Evolutionary conservation across 2,888 invertebrate species (phyloP).

Genomic region (Augiades crinisus): DNA sequence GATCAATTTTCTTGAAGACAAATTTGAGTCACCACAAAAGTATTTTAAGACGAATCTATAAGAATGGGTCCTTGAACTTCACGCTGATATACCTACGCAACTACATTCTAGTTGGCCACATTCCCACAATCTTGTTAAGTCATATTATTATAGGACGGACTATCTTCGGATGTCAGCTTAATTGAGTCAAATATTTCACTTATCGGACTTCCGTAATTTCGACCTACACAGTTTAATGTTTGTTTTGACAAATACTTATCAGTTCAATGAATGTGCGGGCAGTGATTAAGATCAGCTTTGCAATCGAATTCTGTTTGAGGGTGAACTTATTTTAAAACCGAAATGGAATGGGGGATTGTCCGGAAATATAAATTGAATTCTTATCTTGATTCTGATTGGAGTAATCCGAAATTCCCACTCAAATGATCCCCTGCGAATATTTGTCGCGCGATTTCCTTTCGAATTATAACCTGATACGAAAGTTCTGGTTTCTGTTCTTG

Average conservation of each 20-base stretch:
- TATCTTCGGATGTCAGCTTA: neutral
- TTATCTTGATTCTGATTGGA: constrained; percentile 57
- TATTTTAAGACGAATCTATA: too few relatives aligned
- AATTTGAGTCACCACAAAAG: too few relatives aligned
- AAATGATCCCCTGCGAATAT: constrained; percentile 28
- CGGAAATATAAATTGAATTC: constrained; percentile 69
- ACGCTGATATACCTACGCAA: too few relatives aligned
- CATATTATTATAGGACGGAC: too few relatives aligned
- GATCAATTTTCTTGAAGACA: too few relatives aligned
- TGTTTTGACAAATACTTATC: constrained; percentile 62
- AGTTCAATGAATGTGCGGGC: constrained; percentile 48
- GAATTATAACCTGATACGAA: constrained; percentile 24
- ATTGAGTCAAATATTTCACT: neutral
- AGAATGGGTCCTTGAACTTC: too few relatives aligned
- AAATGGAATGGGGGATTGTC: constrained; percentile 50
- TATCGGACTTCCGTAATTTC: constrained; percentile 40
- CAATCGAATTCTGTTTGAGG: constrained; percentile 41
- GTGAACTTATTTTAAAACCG: constrained; percentile 71
- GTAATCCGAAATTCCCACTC: constrained; percentile 36
- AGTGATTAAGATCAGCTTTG: constrained; percentile 46
- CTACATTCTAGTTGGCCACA: too few relatives aligned
- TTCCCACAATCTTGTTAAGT: too few relatives aligned
- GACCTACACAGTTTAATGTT: constrained; percentile 32
- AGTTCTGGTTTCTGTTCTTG: constrained; percentile 24
- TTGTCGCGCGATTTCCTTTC: constrained; percentile 20